Conservation (phyloP, 1,140 invertebrate species). For the Parapsyche elsis region DNA sequence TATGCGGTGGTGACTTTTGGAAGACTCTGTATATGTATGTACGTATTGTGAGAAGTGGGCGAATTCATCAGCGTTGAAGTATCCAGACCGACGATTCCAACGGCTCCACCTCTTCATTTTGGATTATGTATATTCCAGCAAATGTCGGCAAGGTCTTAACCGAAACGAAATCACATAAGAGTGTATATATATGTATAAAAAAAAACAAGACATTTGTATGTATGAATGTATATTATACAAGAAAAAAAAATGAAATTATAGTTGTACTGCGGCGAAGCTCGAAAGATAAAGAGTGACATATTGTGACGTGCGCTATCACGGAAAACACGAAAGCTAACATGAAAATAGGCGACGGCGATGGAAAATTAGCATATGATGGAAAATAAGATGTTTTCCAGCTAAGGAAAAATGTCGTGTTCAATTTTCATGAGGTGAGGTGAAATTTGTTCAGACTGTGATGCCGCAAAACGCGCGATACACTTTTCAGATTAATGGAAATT, state of each 20-base stretch:
- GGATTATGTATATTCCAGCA: not conserved
- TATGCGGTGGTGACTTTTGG: too few relatives aligned
- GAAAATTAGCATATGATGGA: slow-evolving; percentile 4
- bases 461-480: too few relatives aligned
- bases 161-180: not conserved
- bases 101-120: slow-evolving; percentile 51
- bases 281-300: slow-evolving; percentile 4
- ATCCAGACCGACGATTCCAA: slow-evolving; percentile 50
- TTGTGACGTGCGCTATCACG: slow-evolving; percentile 10
- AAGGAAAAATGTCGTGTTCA: too few relatives aligned
- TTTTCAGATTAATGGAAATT: too few relatives aligned
- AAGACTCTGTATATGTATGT: too few relatives aligned
- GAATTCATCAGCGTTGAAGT: slow-evolving; percentile 29
- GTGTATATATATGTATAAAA: not conserved
- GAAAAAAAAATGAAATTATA: not conserved
- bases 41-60: not conserved
- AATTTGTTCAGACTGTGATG: too few relatives aligned
- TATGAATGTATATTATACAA: too few relatives aligned
- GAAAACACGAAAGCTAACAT: slow-evolving; percentile 14
- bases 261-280: not conserved
- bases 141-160: not conserved
- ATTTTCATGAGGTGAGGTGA: too few relatives aligned
- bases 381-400: not conserved
- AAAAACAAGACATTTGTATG: too few relatives aligned
- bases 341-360: not conserved